These are phyloP conservation scores for Sceloporus tristichus DNA, from an alignment of 2,113 vertebrate genomes.

Conservation along the genomic window DNA sequence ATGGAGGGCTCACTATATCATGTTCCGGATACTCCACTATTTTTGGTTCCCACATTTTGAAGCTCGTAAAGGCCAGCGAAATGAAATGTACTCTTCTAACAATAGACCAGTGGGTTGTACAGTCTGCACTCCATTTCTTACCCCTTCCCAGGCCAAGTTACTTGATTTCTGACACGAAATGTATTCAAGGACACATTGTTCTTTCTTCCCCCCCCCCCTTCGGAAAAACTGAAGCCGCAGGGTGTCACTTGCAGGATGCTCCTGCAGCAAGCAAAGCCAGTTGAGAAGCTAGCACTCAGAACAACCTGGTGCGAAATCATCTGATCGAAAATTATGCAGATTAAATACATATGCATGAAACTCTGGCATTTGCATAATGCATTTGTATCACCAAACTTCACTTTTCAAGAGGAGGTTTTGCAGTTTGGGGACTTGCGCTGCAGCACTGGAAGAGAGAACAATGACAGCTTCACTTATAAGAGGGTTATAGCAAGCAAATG, in stretches of 20 bases:
- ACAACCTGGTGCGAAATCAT: background rate
- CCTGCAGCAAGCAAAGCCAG: background rate
- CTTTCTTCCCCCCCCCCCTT: too few relatives aligned
- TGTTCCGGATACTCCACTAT: too few relatives aligned
- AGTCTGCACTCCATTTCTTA: background rate
- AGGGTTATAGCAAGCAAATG: background rate
- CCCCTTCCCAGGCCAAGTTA: background rate
- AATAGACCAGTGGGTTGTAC: background rate
- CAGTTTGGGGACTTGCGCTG: background rate
- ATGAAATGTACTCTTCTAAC: background rate
- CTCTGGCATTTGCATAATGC: background rate
- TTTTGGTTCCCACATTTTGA: too few relatives aligned
- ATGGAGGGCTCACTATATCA: too few relatives aligned
- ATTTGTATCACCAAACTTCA: background rate
- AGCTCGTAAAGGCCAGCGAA: too few relatives aligned
- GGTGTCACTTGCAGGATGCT: background rate
- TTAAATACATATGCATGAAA: conserved; percentile 30
- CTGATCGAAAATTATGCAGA: conserved; percentile 26
- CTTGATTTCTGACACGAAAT: background rate
- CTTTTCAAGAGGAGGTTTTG: background rate
- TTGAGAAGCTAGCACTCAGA: background rate
- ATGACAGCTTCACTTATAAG: background rate
- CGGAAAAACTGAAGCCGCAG: background rate
- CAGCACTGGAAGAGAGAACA: background rate
- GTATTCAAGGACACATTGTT: background rate